These are phyloP conservation scores for Hyla sarda DNA, from an alignment of 2,113 vertebrate genomes.

Conservation along the genomic window DNA sequence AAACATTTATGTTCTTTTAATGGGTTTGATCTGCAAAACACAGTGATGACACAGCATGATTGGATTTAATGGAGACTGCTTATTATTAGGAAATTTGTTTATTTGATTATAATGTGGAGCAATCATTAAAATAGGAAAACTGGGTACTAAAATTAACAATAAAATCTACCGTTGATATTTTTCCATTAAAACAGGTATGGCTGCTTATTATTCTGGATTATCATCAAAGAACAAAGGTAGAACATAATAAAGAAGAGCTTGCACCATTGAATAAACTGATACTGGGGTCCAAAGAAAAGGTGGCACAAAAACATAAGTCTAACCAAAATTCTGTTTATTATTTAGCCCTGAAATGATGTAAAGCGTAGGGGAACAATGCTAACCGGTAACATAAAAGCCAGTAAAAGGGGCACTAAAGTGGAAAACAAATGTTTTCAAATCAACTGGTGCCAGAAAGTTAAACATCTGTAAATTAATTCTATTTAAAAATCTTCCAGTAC, in stretches of 20 bases:
- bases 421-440: too few species aligned
- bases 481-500: too few species aligned
- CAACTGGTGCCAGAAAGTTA: too few species aligned
- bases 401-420: too few species aligned
- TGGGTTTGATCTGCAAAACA: constrained; percentile 52
- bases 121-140: neutral
- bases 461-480: too few species aligned
- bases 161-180: neutral
- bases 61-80: constrained; percentile 48
- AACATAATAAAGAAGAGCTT: neutral
- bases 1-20: constrained; percentile 59
- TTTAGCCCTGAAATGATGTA: too few species aligned
- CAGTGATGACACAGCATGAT: constrained; percentile 58
- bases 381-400: too few species aligned
- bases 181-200: neutral
- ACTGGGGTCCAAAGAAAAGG: neutral
- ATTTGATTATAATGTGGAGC: constrained; percentile 37
- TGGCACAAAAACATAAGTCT: neutral
- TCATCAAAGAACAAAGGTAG: neutral
- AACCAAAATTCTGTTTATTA: too few species aligned
- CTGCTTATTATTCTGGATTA: neutral
- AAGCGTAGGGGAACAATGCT: too few species aligned
- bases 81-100: constrained; percentile 54
- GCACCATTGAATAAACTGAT: neutral
- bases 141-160: neutral